Evolutionary conservation across 2,797 vertebrate species (phyloP).

Genomic region (Microctenopoma steveboyesi): DNA sequence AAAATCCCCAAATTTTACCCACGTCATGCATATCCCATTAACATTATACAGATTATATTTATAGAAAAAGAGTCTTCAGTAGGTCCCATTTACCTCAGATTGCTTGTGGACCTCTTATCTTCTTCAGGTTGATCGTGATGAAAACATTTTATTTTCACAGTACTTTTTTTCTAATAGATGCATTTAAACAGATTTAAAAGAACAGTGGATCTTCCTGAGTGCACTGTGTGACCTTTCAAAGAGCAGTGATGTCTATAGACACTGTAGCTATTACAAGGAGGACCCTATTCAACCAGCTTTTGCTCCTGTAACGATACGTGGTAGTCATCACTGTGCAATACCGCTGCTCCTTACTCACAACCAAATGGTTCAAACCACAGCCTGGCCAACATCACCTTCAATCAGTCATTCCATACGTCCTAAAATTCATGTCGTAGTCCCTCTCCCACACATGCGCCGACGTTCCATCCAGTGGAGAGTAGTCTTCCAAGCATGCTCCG

Average conservation of each 20-base stretch:
- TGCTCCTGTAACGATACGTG: constrained; percentile 27
- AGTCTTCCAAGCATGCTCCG: constrained; percentile 10
- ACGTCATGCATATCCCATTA: constrained; percentile 2
- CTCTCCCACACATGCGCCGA: constrained; percentile 9
- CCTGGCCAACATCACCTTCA: constrained; percentile 3
- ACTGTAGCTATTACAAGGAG: constrained; percentile 44
- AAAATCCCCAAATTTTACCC: neutral
- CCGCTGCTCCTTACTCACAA: constrained; percentile 38
- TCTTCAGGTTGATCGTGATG: constrained; percentile 63
- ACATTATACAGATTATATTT: constrained; percentile 4
- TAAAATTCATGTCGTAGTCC: constrained; percentile 12
- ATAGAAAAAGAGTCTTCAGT: constrained; percentile 5
- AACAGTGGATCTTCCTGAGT: constrained; percentile 27
- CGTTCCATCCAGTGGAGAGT: neutral
- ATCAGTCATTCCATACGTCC: constrained; percentile 6
- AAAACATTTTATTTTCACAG: constrained; percentile 59
- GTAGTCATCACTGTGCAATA: constrained; percentile 35
- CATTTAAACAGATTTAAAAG: constrained; percentile 47
- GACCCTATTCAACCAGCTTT: constrained; percentile 34
- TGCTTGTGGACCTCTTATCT: constrained; percentile 50
- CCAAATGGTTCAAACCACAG: constrained; percentile 1
- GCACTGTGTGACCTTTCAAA: constrained; percentile 48
- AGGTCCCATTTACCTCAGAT: constrained; percentile 67
- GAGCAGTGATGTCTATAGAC: constrained; percentile 36
- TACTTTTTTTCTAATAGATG: constrained; percentile 58